Evolutionary conservation across 30 jellyfish, hydroid and myxozoan species (phyloP).

Genomic region (Cassiopea andromeda): DNA sequence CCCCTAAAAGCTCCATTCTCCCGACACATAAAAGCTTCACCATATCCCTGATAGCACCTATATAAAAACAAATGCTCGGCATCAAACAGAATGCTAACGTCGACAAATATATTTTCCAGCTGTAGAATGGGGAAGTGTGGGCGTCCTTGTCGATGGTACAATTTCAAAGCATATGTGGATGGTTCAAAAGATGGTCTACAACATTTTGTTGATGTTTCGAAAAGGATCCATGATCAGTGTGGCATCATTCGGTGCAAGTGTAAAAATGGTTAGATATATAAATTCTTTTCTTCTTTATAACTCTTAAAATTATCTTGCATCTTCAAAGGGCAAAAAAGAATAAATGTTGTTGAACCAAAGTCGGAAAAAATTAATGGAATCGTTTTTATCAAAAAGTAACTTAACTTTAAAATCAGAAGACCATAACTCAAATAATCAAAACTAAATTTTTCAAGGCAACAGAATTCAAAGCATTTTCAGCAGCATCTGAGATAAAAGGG

Average conservation of each 20-base stretch:
- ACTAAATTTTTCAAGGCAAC: slow-evolving; percentile 48
- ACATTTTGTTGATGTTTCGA: slow-evolving; percentile 74
- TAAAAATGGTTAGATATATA: slow-evolving; percentile 57
- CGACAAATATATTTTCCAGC: slow-evolving; percentile 42
- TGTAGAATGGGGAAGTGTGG: slow-evolving; percentile 83
- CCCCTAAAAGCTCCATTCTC: too few species aligned
- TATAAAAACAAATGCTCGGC: background rate
- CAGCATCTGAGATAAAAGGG: slow-evolving; percentile 77
- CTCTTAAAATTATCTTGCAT: background rate
- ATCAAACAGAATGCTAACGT: background rate
- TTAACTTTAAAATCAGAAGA: too few species aligned
- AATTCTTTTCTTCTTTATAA: background rate
- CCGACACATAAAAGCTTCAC: too few species aligned
- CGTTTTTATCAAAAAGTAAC: too few species aligned
- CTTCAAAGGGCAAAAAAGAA: background rate
- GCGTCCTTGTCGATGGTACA: slow-evolving; percentile 88
- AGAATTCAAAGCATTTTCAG: slow-evolving; percentile 77
- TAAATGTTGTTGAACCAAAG: background rate
- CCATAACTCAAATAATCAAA: background rate
- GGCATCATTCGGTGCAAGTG: slow-evolving; percentile 83
- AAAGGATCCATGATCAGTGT: slow-evolving; percentile 86
- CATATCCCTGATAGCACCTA: background rate
- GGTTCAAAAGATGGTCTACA: slow-evolving; percentile 87
- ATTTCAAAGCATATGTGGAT: slow-evolving; percentile 86
- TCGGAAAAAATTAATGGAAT: background rate